Conservation (phyloP, 2,113 vertebrate genomes). For the Podocnemis expansa region DNA sequence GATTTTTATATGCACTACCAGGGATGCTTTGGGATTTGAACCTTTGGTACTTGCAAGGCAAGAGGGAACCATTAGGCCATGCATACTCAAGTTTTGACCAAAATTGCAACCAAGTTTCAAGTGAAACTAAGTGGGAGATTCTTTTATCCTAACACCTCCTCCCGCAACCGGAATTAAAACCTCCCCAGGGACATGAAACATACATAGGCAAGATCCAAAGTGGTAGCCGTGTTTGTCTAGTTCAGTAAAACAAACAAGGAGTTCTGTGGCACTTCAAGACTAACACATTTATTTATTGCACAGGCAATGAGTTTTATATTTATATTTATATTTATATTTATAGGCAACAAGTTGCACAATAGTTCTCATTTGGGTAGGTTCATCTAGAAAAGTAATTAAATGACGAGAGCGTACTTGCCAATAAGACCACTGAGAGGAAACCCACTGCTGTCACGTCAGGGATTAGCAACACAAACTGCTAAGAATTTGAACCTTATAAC, state of each 20-base stretch:
- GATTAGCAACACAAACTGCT: not conserved
- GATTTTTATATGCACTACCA: not conserved
- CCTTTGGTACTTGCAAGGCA: too few species aligned
- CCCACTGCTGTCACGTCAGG: not conserved
- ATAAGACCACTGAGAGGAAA: not conserved
- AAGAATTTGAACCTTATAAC: not conserved
- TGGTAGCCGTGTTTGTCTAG: too few species aligned
- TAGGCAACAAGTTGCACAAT: slow-evolving; percentile 7
- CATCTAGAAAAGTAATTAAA: not conserved
- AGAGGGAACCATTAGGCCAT: too few species aligned
- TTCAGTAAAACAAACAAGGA: too few species aligned
- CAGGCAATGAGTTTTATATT: too few species aligned
- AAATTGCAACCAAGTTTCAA: not conserved
- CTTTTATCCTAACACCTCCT: not conserved
- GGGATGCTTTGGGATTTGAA: not conserved
- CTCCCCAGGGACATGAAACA: not conserved
- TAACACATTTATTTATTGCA: too few species aligned
- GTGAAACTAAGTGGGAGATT: not conserved
- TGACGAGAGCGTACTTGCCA: not conserved
- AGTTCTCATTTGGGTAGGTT: not conserved
- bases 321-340: too few species aligned
- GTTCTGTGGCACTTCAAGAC: too few species aligned
- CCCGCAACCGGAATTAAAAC: not conserved
- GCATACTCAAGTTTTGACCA: too few species aligned
- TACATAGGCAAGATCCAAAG: slow-evolving; percentile 17